Evolutionary conservation across 2,797 vertebrate species (phyloP).

Genomic region (Notoglanidium macrostoma): DNA sequence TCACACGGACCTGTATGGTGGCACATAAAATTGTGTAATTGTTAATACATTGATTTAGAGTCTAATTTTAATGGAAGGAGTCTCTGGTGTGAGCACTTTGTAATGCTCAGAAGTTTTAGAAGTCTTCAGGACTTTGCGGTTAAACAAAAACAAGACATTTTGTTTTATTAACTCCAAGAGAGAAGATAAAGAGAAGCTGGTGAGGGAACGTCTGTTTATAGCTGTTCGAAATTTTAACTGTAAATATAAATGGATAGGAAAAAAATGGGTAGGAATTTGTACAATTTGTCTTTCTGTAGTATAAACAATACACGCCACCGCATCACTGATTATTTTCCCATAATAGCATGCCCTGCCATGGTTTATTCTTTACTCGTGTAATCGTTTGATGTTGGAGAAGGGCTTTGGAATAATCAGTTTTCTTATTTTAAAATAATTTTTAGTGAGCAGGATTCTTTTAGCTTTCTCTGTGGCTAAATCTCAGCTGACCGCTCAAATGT

Average conservation of each 20-base stretch:
- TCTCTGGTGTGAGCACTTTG: not conserved
- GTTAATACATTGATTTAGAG: not conserved
- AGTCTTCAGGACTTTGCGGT: not conserved
- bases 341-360: not conserved
- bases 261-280: too few species aligned
- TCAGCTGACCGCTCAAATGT: not conserved
- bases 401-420: not conserved
- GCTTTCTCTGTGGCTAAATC: not conserved
- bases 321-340: not conserved
- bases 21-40: not conserved
- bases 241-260: not conserved
- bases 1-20: not conserved
- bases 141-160: not conserved
- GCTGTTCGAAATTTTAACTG: not conserved
- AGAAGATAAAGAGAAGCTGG: not conserved
- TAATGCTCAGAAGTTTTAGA: not conserved
- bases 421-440: not conserved
- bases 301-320: too few species aligned
- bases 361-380: not conserved
- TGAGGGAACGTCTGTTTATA: not conserved
- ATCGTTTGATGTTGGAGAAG: not conserved
- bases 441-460: not conserved
- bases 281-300: not conserved
- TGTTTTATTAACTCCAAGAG: not conserved
- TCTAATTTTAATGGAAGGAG: not conserved